Conservation (phyloP, 1,140 invertebrate genomes). For the Drosophila sulfurigaster region DNA sequence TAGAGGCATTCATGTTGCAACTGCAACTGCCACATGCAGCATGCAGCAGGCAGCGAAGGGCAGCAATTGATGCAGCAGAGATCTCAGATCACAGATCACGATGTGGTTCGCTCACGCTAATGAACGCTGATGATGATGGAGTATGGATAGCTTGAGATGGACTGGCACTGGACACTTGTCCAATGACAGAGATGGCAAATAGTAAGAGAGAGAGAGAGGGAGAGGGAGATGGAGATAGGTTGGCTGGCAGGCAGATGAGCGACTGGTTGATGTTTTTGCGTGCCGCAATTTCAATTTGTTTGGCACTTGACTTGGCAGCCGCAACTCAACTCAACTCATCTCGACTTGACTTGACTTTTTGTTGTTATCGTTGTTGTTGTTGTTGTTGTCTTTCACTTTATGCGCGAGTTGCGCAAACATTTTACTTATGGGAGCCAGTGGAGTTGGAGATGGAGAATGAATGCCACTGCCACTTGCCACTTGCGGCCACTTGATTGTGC, state of each 20-base stretch:
- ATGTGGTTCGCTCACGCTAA: slow-evolving; percentile 79
- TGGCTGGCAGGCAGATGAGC: slow-evolving; percentile 6
- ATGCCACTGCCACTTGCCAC: slow-evolving; percentile 9
- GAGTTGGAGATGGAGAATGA: slow-evolving; percentile 18
- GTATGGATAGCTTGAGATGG: slow-evolving; percentile 39
- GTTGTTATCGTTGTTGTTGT: too few species aligned
- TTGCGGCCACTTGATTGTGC: slow-evolving; percentile 55
- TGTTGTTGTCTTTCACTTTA: slow-evolving; percentile 67
- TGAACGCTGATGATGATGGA: slow-evolving; percentile 78
- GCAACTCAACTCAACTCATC: background rate
- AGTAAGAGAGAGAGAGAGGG: background rate
- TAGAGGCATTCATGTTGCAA: slow-evolving; percentile 53
- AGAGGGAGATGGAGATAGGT: background rate
- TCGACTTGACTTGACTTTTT: background rate
- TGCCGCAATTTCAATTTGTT: slow-evolving; percentile 81
- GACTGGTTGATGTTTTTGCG: slow-evolving; percentile 74
- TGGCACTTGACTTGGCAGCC: slow-evolving; percentile 53
- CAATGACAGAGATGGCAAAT: background rate
- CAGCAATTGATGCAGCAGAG: slow-evolving; percentile 50
- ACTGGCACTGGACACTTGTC: slow-evolving; percentile 21
- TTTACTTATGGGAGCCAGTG: slow-evolving; percentile 58
- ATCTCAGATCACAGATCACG: slow-evolving; percentile 62
- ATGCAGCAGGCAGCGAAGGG: slow-evolving; percentile 43
- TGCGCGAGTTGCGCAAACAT: slow-evolving; percentile 74
- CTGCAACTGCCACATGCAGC: slow-evolving; percentile 10